A percentile compares a stretch with the other conserved stretches of the same genome.
phyloP scores from a whole-genome alignment of 2,888 invertebrate species.

The Drosophila neotestacea region DNA sequence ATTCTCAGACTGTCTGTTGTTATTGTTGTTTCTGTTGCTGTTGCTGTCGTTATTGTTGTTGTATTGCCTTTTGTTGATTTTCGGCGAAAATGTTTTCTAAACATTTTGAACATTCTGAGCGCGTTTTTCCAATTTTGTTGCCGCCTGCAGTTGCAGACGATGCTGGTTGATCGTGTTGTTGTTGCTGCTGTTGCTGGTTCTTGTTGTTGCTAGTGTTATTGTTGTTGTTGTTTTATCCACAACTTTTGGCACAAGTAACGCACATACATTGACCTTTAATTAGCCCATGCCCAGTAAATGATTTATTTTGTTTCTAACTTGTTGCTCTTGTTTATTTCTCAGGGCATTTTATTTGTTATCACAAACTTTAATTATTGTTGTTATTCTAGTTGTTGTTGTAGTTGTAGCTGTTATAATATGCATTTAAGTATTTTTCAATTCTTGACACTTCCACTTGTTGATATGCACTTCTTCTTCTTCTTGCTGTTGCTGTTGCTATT shows the following conservation, averaged over 20 bases:
- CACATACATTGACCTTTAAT: constrained; percentile 51
- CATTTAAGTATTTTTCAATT: constrained; percentile 42
- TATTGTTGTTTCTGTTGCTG: constrained; percentile 26
- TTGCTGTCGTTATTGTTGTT: constrained; percentile 16
- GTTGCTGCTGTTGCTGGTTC: constrained; percentile 9
- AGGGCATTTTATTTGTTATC: constrained; percentile 27
- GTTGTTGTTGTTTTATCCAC: constrained; percentile 34
- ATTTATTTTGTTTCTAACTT: constrained; percentile 33
- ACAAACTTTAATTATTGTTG: constrained; percentile 27
- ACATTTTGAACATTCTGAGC: constrained; percentile 84
- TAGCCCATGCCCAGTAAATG: constrained; percentile 65
- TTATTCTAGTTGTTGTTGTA: constrained; percentile 32
- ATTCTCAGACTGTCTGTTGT: constrained; percentile 68
- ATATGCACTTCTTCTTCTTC: constrained; percentile 32
- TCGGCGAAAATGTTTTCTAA: constrained; percentile 85
- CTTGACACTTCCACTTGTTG: constrained; percentile 72
- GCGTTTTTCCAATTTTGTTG: constrained; percentile 47
- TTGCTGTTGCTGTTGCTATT: constrained; percentile 22
- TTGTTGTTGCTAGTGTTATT: constrained; percentile 32
- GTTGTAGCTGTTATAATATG: constrained; percentile 24
- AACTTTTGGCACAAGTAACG: constrained; percentile 52
- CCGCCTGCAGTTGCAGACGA: constrained; percentile 45
- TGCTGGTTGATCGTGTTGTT: constrained; percentile 50
- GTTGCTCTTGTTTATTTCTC: constrained; percentile 16
- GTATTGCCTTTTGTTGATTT: constrained; percentile 73